These are phyloP conservation scores for Loris lydekkerianus DNA, from an alignment of 2,797 vertebrate species.

Conservation along the genomic window DNA sequence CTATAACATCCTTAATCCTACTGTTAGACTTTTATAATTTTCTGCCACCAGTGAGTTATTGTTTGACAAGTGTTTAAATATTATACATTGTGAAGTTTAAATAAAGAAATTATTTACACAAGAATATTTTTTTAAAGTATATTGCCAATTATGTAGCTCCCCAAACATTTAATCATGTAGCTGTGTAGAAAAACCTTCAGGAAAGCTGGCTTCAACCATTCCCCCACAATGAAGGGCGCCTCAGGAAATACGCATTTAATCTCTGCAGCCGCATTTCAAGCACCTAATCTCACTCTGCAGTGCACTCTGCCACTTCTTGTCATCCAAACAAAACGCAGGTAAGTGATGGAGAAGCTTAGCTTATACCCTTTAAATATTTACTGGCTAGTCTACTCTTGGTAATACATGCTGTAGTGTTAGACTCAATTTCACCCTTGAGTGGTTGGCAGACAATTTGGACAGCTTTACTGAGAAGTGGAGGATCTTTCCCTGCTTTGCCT, in stretches of 20 bases:
- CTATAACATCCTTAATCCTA: slow-evolving; percentile 70
- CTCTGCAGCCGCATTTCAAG: slow-evolving; percentile 65
- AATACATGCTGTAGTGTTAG: slow-evolving; percentile 79
- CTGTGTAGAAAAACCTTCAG: slow-evolving; percentile 75
- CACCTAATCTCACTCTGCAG: slow-evolving; percentile 72
- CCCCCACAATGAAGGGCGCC: slow-evolving; percentile 41
- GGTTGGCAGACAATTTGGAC: slow-evolving; percentile 81
- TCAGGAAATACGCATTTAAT: slow-evolving; percentile 79
- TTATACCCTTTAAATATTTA: slow-evolving; percentile 82
- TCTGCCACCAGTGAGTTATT: slow-evolving; percentile 78
- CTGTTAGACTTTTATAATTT: slow-evolving; percentile 76
- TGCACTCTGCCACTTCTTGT: slow-evolving; percentile 71
- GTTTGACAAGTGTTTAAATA: slow-evolving; percentile 81
- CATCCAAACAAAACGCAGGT: slow-evolving; percentile 79
- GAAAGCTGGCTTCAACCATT: slow-evolving; percentile 72
- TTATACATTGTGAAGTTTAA: slow-evolving; percentile 77
- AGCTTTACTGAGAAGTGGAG: slow-evolving; percentile 78
- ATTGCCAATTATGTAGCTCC: slow-evolving; percentile 79
- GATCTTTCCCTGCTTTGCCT: slow-evolving; percentile 71
- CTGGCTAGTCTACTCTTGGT: slow-evolving; percentile 73
- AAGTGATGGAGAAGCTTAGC: slow-evolving; percentile 77
- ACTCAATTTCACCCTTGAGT: slow-evolving; percentile 85
- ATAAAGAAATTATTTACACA: slow-evolving; percentile 84
- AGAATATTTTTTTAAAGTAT: slow-evolving; percentile 70
- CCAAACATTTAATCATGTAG: slow-evolving; percentile 76